phyloP scores from a whole-genome alignment of 1,140 invertebrate species.

The Dendroctonus valens region DNA sequence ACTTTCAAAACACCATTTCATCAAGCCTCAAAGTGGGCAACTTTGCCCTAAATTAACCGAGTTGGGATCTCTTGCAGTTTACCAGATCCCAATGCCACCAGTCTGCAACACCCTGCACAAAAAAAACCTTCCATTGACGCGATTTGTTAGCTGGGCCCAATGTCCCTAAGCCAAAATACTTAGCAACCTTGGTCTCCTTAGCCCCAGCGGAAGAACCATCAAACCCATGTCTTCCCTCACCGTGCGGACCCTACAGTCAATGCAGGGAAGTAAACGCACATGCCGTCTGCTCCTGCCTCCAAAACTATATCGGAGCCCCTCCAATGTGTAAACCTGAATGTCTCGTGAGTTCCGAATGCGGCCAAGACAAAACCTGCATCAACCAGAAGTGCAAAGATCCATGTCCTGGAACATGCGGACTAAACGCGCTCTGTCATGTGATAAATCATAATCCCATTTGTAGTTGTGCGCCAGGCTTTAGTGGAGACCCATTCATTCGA shows the following conservation, averaged over 20 bases:
- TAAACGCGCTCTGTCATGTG: conserved; percentile 70
- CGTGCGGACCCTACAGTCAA: conserved; percentile 69
- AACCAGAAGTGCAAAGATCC: conserved; percentile 76
- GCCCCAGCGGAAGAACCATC: conserved; percentile 47
- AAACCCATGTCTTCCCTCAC: conserved; percentile 65
- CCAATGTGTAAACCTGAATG: conserved; percentile 74
- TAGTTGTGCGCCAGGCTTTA: conserved; percentile 64
- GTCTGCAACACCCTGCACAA: too few relatives aligned
- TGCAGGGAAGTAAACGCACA: conserved; percentile 64
- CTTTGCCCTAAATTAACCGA: too few relatives aligned
- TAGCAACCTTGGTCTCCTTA: conserved; percentile 39
- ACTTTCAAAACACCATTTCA: too few relatives aligned
- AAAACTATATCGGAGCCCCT: conserved; percentile 66
- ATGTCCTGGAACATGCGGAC: conserved; percentile 71
- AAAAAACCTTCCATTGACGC: not conserved
- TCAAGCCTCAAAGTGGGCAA: too few relatives aligned
- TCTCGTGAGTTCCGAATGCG: conserved; percentile 71
- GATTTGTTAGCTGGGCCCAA: not conserved
- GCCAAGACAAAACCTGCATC: conserved; percentile 67
- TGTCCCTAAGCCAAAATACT: too few relatives aligned
- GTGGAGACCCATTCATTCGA: conserved; percentile 71
- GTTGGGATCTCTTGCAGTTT: too few relatives aligned
- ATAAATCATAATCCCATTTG: conserved; percentile 78
- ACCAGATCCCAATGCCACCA: too few relatives aligned
- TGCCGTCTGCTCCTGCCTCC: conserved; percentile 69